Conservation (phyloP, 1,140 invertebrate species). For the Plectrocnemia conspersa region DNA sequence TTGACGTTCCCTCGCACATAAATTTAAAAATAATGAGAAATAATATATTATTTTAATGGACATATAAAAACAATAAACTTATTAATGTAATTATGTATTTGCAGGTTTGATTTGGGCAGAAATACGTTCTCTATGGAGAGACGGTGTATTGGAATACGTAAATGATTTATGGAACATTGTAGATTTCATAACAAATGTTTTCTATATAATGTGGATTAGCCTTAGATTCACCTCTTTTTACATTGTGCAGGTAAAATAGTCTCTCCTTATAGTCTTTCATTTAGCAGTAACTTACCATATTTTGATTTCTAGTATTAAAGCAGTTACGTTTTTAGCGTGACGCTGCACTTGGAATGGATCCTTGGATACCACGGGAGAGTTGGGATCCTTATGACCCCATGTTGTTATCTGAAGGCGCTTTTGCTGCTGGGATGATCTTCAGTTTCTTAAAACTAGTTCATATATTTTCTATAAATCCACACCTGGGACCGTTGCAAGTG, state of each 20-base stretch:
- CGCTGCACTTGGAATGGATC: conserved; percentile 64
- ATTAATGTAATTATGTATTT: conserved; percentile 32
- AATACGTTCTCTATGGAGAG: conserved; percentile 79
- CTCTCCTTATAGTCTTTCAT: neutral
- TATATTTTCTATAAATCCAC: conserved; percentile 93
- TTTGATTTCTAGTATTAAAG: neutral
- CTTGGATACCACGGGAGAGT: conserved; percentile 76
- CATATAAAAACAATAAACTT: too few species aligned
- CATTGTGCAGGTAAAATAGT: conserved; percentile 64
- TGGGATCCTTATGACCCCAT: conserved; percentile 95
- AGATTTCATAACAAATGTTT: conserved; percentile 90
- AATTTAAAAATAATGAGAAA: too few species aligned
- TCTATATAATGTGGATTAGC: conserved; percentile 89
- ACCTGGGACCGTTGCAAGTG: conserved; percentile 82
- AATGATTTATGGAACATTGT: conserved; percentile 96
- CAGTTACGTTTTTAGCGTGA: conserved; percentile 56
- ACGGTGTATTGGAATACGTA: conserved; percentile 84
- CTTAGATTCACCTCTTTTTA: conserved; percentile 71
- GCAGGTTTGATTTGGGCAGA: conserved; percentile 87
- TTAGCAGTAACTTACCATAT: neutral
- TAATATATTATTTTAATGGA: too few species aligned
- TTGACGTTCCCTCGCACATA: too few species aligned
- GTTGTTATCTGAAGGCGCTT: conserved; percentile 88
- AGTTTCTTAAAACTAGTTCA: conserved; percentile 91
- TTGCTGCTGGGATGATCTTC: conserved; percentile 93